These are phyloP conservation scores for Bombylius discolor DNA, from an alignment of 2,888 invertebrate genomes.

Conservation along the genomic window DNA sequence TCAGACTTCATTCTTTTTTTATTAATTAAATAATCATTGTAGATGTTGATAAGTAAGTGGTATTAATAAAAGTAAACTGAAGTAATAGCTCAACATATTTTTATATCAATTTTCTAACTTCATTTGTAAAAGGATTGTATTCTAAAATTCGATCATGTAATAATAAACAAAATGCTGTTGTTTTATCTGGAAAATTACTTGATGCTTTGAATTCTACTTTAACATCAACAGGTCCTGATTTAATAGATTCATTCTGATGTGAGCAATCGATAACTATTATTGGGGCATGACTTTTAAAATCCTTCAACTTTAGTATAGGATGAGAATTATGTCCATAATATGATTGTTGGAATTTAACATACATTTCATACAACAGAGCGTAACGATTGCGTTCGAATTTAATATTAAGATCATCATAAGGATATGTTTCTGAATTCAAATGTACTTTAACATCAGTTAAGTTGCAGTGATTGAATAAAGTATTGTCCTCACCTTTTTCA, in stretches of 20 bases:
- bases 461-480: constrained; percentile 18
- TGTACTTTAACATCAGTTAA: constrained; percentile 26
- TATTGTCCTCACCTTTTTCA: constrained; percentile 23
- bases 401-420: constrained; percentile 26
- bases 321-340: constrained; percentile 14
- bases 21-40: no score
- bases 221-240: constrained; percentile 19
- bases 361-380: constrained; percentile 20
- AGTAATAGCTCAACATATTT: no score
- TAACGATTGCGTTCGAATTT: constrained; percentile 19
- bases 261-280: constrained; percentile 20
- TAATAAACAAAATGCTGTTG: constrained; percentile 16
- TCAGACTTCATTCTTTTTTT: no score
- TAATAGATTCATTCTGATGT: constrained; percentile 19
- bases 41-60: no score
- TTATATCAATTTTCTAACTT: not conserved
- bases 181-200: constrained; percentile 16
- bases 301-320: constrained; percentile 8
- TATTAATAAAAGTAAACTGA: no score
- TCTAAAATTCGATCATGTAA: constrained; percentile 12
- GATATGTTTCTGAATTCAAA: constrained; percentile 26
- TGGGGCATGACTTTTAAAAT: constrained; percentile 18
- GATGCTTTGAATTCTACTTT: constrained; percentile 20
- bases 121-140: constrained; percentile 3
- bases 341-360: constrained; percentile 16